Evolutionary conservation across 2,888 invertebrate species (phyloP).

Genomic region (Pristionchus entomophagus): DNA sequence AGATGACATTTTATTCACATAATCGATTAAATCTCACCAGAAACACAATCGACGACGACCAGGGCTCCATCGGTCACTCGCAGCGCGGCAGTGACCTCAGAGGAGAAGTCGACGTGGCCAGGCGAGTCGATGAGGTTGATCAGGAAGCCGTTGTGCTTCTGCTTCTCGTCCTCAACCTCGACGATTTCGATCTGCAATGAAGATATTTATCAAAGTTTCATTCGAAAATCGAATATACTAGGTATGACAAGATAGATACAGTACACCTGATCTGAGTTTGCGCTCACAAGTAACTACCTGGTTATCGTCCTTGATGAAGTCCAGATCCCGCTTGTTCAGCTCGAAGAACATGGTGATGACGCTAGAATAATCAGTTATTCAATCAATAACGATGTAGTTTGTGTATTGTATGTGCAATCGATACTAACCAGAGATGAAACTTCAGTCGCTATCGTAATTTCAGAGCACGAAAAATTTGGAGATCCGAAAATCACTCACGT

Average conservation of each 20-base stretch:
- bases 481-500: constrained; percentile 83
- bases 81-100: constrained; percentile 48
- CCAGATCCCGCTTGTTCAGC: constrained; percentile 91
- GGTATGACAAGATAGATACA: too few relatives aligned
- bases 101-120: constrained; percentile 96
- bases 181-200: constrained; percentile 77
- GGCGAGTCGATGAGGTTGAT: constrained; percentile 99
- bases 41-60: constrained; percentile 47
- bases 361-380: constrained; percentile 75
- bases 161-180: constrained; percentile 81
- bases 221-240: too few relatives aligned
- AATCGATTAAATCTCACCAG: too few relatives aligned
- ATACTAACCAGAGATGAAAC: background rate
- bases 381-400: background rate
- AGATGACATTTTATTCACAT: too few relatives aligned
- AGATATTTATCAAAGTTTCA: constrained; percentile 72
- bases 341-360: constrained; percentile 99
- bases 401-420: background rate
- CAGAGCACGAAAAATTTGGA: constrained; percentile 14
- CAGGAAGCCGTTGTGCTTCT: constrained; percentile 86
- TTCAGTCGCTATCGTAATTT: background rate
- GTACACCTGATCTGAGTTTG: too few relatives aligned
- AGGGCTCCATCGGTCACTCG: constrained; percentile 49
- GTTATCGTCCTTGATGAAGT: constrained; percentile 83
- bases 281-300: constrained; percentile 85